These are phyloP conservation scores for Tenthredo amoena DNA, from an alignment of 2,888 invertebrate species.

Conservation along the genomic window DNA sequence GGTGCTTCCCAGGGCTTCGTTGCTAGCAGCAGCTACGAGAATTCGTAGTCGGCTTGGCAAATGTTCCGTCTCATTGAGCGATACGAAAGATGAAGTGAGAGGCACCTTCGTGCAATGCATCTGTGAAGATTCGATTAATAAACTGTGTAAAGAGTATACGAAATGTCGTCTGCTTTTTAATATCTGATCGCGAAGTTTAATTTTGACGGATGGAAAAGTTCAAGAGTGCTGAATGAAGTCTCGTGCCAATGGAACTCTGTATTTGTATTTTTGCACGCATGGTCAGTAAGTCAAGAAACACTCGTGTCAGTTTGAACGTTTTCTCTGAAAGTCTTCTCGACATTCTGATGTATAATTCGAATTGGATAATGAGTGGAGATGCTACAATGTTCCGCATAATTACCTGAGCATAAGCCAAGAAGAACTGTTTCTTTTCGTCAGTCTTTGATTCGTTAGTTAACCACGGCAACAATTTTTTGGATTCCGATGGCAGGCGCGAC, in stretches of 20 bases:
- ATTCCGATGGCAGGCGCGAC: slow-evolving; percentile 58
- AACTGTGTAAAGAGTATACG: not conserved
- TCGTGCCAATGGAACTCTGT: not conserved
- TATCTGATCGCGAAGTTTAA: not conserved
- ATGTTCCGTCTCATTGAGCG: slow-evolving; percentile 63
- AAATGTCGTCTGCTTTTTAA: not conserved
- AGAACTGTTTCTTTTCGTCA: slow-evolving; percentile 64
- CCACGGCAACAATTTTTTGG: slow-evolving; percentile 64
- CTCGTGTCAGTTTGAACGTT: no score
- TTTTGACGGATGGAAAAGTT: not conserved
- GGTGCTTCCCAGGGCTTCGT: slow-evolving; percentile 59
- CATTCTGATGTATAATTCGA: no score
- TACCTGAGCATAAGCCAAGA: slow-evolving; percentile 71
- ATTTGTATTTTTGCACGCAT: not conserved
- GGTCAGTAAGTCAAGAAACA: not conserved
- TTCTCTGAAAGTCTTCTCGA: no score
- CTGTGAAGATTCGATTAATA: slow-evolving; percentile 58
- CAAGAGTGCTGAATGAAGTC: not conserved
- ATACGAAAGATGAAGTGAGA: slow-evolving; percentile 65
- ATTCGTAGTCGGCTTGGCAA: slow-evolving; percentile 65
- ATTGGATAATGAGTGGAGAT: not conserved
- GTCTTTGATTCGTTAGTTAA: slow-evolving; percentile 55
- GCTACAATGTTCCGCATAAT: slow-evolving; percentile 48
- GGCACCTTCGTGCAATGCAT: slow-evolving; percentile 68
- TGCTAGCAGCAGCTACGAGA: slow-evolving; percentile 61